A percentile compares a stretch with the other conserved stretches of the same genome.
These are phyloP conservation scores for Trichosurus vulpecula DNA, from an alignment of 2,797 vertebrate genomes.

Conservation along the genomic window DNA sequence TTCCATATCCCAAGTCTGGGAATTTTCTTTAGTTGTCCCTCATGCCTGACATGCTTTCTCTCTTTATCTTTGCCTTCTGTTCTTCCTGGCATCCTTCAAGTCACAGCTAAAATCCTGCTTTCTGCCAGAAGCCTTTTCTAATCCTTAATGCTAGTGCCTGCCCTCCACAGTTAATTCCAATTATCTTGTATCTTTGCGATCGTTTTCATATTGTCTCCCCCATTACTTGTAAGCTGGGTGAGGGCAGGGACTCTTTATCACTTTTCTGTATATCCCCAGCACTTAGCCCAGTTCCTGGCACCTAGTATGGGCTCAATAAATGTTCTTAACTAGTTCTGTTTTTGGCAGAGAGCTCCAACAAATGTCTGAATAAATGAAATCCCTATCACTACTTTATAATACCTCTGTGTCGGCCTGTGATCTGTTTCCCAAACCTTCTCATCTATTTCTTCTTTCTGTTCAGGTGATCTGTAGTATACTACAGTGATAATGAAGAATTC, in stretches of 20 bases:
- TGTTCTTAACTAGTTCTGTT: background rate
- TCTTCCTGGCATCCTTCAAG: background rate
- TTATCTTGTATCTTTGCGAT: background rate
- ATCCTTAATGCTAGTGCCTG: background rate
- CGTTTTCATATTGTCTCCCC: background rate
- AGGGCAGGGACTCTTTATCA: background rate
- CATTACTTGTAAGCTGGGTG: background rate
- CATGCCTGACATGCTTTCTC: background rate
- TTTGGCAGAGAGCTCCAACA: background rate
- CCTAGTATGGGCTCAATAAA: background rate
- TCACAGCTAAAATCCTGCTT: background rate
- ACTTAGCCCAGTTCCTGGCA: background rate
- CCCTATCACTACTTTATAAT: background rate
- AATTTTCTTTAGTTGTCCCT: background rate
- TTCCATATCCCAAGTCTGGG: background rate
- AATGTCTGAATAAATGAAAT: background rate
- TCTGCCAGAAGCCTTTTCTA: background rate
- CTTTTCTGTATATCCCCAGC: background rate
- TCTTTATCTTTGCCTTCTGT: background rate
- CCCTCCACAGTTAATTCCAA: background rate
- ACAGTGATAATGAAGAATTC: background rate
- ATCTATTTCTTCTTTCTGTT: background rate
- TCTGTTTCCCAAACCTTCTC: background rate
- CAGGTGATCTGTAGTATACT: background rate
- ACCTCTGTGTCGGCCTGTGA: background rate